Evolutionary conservation across 2,113 vertebrate species (phyloP), one percentile per base, ranked within the genome.

Genomic region (Paraplagusia blochii): DNA sequence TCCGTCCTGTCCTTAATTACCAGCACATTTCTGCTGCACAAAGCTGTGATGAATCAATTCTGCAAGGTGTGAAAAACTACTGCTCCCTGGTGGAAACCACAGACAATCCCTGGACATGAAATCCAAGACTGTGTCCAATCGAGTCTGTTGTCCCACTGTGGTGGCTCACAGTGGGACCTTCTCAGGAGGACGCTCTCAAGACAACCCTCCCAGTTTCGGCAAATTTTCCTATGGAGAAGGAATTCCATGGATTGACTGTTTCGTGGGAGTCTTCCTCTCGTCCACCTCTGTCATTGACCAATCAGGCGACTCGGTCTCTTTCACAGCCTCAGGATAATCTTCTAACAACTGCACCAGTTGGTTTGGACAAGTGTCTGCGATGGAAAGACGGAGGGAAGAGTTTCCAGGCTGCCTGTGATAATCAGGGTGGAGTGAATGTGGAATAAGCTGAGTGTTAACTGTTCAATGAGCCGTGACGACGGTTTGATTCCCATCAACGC

Each of bases 101-200:
- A 49, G 58, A 76, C 45, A 72, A 58, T 77, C 57, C 36, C 29
- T 44, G 38, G 47, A 63, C 12, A 44, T 48, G 40, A 62, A 82
- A 75, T 63, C 63, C 57, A 54, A 55, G 42, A 72, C 66, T 76
- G 76, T 74, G 44, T 54, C 45, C 61, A 76, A 81, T 77, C 49
- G 50, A 42, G 44, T 64, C 63, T 63, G 61, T 70, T 47, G 70
- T 63, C n/a, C n/a, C n/a, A 55, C 55, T 75, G 59, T 8, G 44
- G 67, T 58, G 63, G 58, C 17, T 58, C 53, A 10, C 42, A 44
- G 56, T 44, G 8, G 55, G 56, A 71, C 52, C 22, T 6, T 6
- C 22, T 29, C 22, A 29, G 22, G 2, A 6, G 22, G 22, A 29
- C 22, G 3, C 17, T 55, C 53, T 12, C 42, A 44, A 52, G 11